Base-by-base conservation (phyloP, 2,888 invertebrate species). In the Aplocera efformata region DNA sequence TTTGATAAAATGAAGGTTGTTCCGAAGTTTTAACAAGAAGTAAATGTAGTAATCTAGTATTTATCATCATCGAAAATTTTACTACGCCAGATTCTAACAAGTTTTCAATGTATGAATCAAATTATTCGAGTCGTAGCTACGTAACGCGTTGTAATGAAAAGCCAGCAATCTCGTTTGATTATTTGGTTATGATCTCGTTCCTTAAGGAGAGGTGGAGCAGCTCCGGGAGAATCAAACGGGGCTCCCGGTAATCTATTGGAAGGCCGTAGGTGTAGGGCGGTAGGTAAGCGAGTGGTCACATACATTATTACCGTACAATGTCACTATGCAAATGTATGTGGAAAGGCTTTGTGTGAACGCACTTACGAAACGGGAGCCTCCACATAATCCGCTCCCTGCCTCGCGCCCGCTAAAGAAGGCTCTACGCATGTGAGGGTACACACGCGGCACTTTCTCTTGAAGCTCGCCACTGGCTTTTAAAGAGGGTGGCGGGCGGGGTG, bases 401-500 rank as follows among this genome's bases (percentile, higher is more conserved):
- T 64, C 70, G 64, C 70, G 69, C 73, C 70, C 65, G 74, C 75
- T 72, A 79, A 85, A 84, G 86, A 85, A 82, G 82, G 79, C 76
- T 75, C 66, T 83, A 83, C 81, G 82, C 75, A 83, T 85, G 86
- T 85, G 84, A 80, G 84, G 69, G 78, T 83, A 81, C 81, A 83
- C 78, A 86, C 83, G 84, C 79, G 86, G 88, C 89, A 88, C 86
- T 89, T 89, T 88, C 89, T 89, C 90, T 89, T 85, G 86, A 84
- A 90, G 88, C 89, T 88, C 88, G 88, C 88, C 88, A 86, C 83
- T 88, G 89, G 89, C 89, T 89, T 89, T 88, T 86, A 85, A 88
- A 85, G 84, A 79, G 85, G 86, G 83, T 75, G 84, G 79, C 60
- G 67, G 74, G 74, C 50, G 73, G 65, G 48, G 68, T 66, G 48